phyloP scores from a whole-genome alignment of 2,797 vertebrate species.

The Rhinella marina region DNA sequence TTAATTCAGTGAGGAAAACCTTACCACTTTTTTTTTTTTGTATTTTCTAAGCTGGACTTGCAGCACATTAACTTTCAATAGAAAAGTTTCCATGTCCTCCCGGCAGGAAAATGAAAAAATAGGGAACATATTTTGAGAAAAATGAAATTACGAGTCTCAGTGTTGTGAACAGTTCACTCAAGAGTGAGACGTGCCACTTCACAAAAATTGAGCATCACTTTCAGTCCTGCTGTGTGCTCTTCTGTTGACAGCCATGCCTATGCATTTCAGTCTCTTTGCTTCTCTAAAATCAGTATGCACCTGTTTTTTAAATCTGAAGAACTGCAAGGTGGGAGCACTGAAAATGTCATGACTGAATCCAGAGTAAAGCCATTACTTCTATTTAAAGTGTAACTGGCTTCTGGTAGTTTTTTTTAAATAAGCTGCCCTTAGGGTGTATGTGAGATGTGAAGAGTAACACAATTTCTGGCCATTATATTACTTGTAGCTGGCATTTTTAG shows the following conservation, averaged over 20 bases:
- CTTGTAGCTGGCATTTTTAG: too few species aligned
- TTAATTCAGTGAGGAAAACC: background rate
- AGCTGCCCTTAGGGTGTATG: too few species aligned
- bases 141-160: background rate
- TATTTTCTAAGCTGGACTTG: background rate
- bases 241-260: background rate
- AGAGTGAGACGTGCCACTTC: background rate
- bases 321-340: background rate
- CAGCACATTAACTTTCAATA: background rate
- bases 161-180: background rate
- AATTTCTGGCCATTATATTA: too few species aligned
- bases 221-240: background rate
- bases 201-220: background rate
- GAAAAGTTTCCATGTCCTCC: background rate
- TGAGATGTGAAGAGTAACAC: too few species aligned
- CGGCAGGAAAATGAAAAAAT: background rate
- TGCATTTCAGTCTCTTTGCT: background rate
- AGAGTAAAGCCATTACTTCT: background rate
- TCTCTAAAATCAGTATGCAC: background rate
- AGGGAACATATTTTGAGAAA: background rate
- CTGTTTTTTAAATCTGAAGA: background rate
- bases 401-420: too few species aligned
- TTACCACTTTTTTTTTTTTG: background rate
- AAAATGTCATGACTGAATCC: background rate
- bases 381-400: background rate